Evolutionary conservation across 1,140 invertebrate genomes (phyloP), one percentile per base, ranked within the genome.

Genomic region (Gryon sp.): DNA sequence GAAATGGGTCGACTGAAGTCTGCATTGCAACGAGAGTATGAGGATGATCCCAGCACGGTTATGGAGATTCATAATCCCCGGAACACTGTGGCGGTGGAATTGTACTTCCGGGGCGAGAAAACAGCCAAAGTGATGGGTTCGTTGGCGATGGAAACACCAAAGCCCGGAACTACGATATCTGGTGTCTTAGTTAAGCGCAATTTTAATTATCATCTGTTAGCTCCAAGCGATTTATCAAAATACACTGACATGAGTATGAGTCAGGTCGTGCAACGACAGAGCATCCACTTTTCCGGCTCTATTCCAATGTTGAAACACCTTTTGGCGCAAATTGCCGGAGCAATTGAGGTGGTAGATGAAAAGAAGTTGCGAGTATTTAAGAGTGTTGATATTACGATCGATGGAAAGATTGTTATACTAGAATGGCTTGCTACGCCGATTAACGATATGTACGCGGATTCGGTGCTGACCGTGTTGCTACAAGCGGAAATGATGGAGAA

Each of bases 401-500:
- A 98, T 69, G 92, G 93, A 15, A 94, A 94, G 83, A 92, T 96
- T 59, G 93, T 97, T 2, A 93, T 94, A 0, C 90, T 99, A 41
- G 97, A 97, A 91, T 99, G 98, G 98, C 89, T 93, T 11, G 96
- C 97, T 11, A 97, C 95, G 83, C 97, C 98, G 7, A 94, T 98
- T 12, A 96, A 97, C 83, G 98, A 99, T 86, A 99, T 99, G 96
- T 99, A 96, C 88, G 97, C 98, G 1, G 98, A 99, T 90, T 94
- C 97, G 12, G 94, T 98, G 8, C 89, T 99, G 22, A 94, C 95
- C 6, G 95, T 92, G 32, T 90, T 96, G 22, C 89, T 97, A 66
- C 93, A 95, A 86, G 94, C 94, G 2, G 94, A 95, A 74, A 87
- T 92, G 62, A 89, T 92, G 76, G 92, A 93, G 70, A 92, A 93